phyloP scores from a whole-genome alignment of 2,888 invertebrate species.

The Carabus problematicus region DNA sequence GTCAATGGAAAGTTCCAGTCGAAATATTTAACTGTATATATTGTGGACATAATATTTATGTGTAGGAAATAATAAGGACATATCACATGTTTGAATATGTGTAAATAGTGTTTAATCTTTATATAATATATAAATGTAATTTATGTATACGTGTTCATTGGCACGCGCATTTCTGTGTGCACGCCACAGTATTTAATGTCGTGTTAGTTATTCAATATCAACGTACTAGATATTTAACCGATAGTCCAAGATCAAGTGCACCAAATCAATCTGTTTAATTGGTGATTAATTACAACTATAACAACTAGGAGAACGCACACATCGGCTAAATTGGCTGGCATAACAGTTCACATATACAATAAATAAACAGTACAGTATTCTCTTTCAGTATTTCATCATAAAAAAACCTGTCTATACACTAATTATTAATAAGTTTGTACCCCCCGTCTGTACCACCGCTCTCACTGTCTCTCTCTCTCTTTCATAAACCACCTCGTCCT shows the following conservation, averaged over 20 bases:
- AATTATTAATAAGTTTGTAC: no score
- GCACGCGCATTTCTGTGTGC: background rate
- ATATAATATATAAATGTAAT: slow-evolving; percentile 32
- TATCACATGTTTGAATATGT: slow-evolving; percentile 35
- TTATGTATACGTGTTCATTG: slow-evolving; percentile 11
- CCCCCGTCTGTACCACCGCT: no score
- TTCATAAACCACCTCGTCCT: no score
- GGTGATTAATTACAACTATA: no score
- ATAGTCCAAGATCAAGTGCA: no score
- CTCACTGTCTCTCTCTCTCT: no score
- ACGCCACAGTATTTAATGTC: background rate
- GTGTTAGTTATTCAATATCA: slow-evolving; percentile 4
- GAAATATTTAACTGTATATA: no score
- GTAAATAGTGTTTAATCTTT: slow-evolving; percentile 35
- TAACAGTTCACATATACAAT: no score
- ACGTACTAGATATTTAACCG: slow-evolving; percentile 5
- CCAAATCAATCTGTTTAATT: no score
- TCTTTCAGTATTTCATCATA: slow-evolving; percentile 29
- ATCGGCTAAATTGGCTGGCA: no score
- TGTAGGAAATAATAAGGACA: slow-evolving; percentile 32
- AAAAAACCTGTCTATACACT: slow-evolving; percentile 19
- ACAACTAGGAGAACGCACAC: no score
- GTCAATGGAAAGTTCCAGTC: no score
- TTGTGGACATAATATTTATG: slow-evolving; percentile 13
- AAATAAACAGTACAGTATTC: slow-evolving; percentile 22